These are phyloP conservation scores for Pangasianodon gigas DNA, from an alignment of 2,113 vertebrate genomes.

Conservation along the genomic window DNA sequence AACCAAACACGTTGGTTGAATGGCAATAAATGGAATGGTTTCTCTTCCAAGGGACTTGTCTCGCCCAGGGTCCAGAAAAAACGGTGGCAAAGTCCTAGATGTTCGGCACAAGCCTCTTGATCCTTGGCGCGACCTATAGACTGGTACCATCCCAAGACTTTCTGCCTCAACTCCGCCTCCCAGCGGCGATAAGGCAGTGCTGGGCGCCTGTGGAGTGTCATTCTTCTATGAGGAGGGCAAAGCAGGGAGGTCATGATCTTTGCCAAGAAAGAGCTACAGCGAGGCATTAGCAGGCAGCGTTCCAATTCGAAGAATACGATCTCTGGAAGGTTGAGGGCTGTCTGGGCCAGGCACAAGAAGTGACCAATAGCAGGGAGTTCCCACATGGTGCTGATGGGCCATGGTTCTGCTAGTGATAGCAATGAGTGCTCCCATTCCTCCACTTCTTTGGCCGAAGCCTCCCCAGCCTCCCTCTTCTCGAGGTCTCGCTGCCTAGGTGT, in stretches of 20 bases:
- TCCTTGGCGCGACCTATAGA: slow-evolving; percentile 80
- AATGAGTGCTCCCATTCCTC: slow-evolving; percentile 93
- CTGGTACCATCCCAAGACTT: slow-evolving; percentile 88
- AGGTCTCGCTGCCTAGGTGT: slow-evolving; percentile 86
- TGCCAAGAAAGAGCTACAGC: slow-evolving; percentile 89
- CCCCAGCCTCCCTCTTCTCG: slow-evolving; percentile 92
- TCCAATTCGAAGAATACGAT: slow-evolving; percentile 96
- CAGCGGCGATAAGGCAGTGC: slow-evolving; percentile 86
- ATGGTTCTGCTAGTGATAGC: slow-evolving; percentile 82
- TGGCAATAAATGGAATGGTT: slow-evolving; percentile 87
- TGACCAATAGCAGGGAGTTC: slow-evolving; percentile 97
- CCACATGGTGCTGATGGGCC: slow-evolving; percentile 87
- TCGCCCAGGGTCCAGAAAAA: slow-evolving; percentile 90
- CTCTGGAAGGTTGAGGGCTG: slow-evolving; percentile 93
- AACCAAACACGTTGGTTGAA: slow-evolving; percentile 93
- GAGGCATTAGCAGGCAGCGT: slow-evolving; percentile 95
- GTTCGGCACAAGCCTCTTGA: slow-evolving; percentile 81
- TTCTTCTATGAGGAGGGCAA: slow-evolving; percentile 84
- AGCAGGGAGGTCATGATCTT: slow-evolving; percentile 97
- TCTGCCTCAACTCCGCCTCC: slow-evolving; percentile 89
- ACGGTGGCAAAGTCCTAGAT: slow-evolving; percentile 87
- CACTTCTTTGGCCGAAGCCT: slow-evolving; percentile 91
- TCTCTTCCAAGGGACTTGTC: slow-evolving; percentile 86
- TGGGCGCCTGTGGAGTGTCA: slow-evolving; percentile 86
- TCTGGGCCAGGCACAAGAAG: slow-evolving; percentile 95